These are phyloP conservation scores for Cavia porcellus DNA, from an alignment of 2,113 vertebrate genomes.

Conservation along the genomic window DNA sequence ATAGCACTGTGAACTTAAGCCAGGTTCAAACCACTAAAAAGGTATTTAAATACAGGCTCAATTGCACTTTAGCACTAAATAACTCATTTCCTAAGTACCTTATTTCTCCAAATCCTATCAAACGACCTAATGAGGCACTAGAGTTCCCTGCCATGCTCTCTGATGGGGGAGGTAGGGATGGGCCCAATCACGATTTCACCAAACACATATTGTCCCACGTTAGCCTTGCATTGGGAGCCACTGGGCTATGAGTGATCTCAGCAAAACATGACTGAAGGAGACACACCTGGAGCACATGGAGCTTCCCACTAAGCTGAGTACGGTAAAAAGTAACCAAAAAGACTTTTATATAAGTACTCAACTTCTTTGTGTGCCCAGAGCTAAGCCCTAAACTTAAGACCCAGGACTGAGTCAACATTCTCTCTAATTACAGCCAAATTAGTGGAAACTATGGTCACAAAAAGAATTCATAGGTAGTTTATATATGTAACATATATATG, in stretches of 20 bases:
- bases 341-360: not conserved
- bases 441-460: constrained; percentile 36
- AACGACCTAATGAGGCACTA: not conserved
- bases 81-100: constrained; percentile 46
- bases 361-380: not conserved
- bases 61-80: constrained; percentile 29
- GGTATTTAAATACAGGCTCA: constrained; percentile 33
- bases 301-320: not conserved
- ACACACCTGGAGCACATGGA: not conserved
- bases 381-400: not conserved
- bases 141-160: not conserved
- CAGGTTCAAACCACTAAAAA: constrained; percentile 34
- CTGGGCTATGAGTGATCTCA: not conserved
- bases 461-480: not conserved
- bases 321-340: not conserved
- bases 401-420: not conserved
- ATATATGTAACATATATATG: not conserved
- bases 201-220: not conserved
- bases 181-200: not conserved
- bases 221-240: not conserved
- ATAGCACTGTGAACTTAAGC: constrained; percentile 22
- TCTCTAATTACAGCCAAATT: not conserved
- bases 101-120: constrained; percentile 53
- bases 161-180: not conserved
- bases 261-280: not conserved